Evolutionary conservation across 1,140 invertebrate genomes (phyloP).

Genomic region (Ostrea denselamellosa): DNA sequence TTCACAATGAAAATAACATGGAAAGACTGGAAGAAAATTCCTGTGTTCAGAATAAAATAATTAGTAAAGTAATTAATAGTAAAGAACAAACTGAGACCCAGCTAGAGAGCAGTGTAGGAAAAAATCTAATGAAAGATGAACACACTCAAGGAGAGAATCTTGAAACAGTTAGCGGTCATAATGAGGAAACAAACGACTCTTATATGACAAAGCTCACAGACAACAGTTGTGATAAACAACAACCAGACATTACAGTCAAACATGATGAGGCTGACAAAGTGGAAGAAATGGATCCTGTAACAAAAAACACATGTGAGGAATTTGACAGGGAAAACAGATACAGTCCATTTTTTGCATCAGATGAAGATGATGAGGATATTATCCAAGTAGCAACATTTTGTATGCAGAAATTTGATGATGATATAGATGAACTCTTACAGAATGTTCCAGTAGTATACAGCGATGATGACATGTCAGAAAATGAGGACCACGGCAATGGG

Average conservation of each 20-base stretch:
- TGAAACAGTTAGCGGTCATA: neutral
- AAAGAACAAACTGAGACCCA: neutral
- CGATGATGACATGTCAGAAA: neutral
- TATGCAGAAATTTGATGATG: constrained; percentile 29
- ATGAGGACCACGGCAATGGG: neutral
- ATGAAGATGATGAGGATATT: neutral
- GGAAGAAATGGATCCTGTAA: neutral
- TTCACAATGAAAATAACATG: neutral
- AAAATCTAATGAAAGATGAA: neutral
- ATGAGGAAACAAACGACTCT: neutral
- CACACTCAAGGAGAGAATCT: neutral
- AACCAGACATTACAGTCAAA: neutral
- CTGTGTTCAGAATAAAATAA: neutral
- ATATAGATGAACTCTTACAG: neutral
- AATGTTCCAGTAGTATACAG: neutral
- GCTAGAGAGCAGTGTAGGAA: neutral
- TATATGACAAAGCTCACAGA: neutral
- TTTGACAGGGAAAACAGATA: neutral
- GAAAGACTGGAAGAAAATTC: neutral
- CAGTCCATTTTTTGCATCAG: neutral
- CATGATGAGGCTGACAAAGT: neutral
- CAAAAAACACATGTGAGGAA: neutral
- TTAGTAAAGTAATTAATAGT: neutral
- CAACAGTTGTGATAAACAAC: neutral
- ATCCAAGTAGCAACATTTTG: constrained; percentile 21